These are phyloP conservation scores for Agrotis exclamationis DNA, from an alignment of 2,888 invertebrate genomes.

Conservation along the genomic window DNA sequence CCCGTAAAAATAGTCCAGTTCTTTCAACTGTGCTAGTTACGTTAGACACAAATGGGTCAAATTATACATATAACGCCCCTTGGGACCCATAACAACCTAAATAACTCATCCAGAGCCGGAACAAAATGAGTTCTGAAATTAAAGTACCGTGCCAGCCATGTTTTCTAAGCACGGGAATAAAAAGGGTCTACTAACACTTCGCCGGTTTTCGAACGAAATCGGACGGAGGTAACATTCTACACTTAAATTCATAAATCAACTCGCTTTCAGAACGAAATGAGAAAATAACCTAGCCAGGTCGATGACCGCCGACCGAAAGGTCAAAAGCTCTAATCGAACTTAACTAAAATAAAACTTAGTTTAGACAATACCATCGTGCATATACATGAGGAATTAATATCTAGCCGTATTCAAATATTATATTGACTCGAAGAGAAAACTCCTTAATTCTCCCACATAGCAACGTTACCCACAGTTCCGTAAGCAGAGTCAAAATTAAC, in stretches of 20 bases:
- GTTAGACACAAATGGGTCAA: conserved; percentile 30
- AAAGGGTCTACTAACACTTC: conserved; percentile 14
- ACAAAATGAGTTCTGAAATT: conserved; percentile 26
- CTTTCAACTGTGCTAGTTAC: conserved; percentile 25
- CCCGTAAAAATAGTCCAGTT: conserved; percentile 21
- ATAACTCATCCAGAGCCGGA: conserved; percentile 31
- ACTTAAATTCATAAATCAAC: conserved; percentile 50
- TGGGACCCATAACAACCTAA: conserved; percentile 29
- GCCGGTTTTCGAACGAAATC: conserved; percentile 19
- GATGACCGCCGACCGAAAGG: conserved; percentile 57
- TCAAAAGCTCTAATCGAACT: conserved; percentile 45
- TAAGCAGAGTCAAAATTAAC: conserved; percentile 66
- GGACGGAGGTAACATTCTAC: conserved; percentile 20
- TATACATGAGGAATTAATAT: conserved; percentile 11
- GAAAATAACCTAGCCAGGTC: conserved; percentile 50
- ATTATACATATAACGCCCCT: conserved; percentile 29
- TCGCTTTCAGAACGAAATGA: conserved; percentile 26
- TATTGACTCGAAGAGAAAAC: conserved; percentile 12
- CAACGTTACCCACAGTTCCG: conserved; percentile 54
- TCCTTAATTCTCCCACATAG: conserved; percentile 53
- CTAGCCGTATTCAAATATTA: not conserved
- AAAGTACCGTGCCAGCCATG: conserved; percentile 12
- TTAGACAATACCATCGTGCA: conserved; percentile 3
- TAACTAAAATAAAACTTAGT: conserved; percentile 23
- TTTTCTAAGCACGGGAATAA: conserved; percentile 26